Conservation (phyloP, 2,888 invertebrate genomes). For the Eustalomyia histrio region DNA sequence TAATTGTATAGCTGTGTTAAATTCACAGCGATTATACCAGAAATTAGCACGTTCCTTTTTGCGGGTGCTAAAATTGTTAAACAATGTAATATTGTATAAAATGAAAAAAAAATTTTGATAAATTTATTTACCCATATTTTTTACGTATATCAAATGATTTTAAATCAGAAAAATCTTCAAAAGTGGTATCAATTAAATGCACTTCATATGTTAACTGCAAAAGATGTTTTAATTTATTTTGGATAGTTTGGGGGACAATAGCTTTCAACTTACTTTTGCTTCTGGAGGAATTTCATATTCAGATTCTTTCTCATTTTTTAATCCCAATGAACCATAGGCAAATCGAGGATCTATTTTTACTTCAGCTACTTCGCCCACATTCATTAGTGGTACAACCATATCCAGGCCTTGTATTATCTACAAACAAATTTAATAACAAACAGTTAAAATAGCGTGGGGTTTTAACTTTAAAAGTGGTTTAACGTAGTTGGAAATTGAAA, state of each 20-base stretch:
- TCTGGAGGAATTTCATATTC: constrained; percentile 82
- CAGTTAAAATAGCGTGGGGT: background rate
- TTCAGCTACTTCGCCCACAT: constrained; percentile 87
- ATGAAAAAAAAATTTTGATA: background rate
- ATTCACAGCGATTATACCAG: constrained; percentile 92
- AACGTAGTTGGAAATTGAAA: no score
- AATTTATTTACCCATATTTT: constrained; percentile 84
- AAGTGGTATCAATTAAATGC: constrained; percentile 84
- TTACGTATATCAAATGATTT: constrained; percentile 85
- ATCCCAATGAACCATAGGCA: constrained; percentile 89
- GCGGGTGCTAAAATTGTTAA: constrained; percentile 81
- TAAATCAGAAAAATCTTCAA: constrained; percentile 85
- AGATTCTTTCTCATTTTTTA: constrained; percentile 81
- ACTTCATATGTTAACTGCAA: constrained; percentile 82
- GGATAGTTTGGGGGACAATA: background rate
- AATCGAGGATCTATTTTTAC: constrained; percentile 88
- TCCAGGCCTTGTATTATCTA: constrained; percentile 89
- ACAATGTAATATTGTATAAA: constrained; percentile 5
- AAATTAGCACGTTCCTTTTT: constrained; percentile 94
- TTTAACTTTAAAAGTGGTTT: no score
- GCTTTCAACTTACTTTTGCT: constrained; percentile 80
- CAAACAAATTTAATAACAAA: background rate
- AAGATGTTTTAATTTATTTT: constrained; percentile 26
- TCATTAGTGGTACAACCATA: constrained; percentile 91
- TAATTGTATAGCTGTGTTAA: constrained; percentile 89